phyloP scores from a whole-genome alignment of 2,797 vertebrate species.

The Lepidocolaptes lacrymiger region DNA sequence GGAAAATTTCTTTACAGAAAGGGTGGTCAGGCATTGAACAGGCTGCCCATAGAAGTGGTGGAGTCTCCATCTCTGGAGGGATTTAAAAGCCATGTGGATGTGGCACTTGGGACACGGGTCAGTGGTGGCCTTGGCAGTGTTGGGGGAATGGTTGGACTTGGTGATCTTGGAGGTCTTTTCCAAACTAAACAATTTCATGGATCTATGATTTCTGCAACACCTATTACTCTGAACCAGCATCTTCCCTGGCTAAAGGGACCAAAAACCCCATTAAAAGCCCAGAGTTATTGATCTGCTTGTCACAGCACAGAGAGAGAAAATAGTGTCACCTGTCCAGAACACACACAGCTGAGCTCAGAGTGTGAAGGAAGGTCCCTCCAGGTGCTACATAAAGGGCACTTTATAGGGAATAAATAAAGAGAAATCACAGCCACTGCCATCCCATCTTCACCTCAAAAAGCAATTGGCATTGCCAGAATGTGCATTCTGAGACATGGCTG shows the following conservation, averaged over 20 bases:
- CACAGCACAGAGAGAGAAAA: neutral
- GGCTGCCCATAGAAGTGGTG: neutral
- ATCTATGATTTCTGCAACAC: neutral
- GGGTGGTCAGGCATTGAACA: neutral
- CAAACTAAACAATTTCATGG: neutral
- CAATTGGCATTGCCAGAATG: neutral
- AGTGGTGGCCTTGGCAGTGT: neutral
- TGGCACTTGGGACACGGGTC: neutral
- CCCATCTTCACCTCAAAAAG: neutral
- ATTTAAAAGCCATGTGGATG: neutral
- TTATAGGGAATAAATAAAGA: neutral
- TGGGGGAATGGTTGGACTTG: accelerated
- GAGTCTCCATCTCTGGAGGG: neutral
- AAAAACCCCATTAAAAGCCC: neutral
- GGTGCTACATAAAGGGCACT: neutral
- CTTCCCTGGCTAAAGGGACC: neutral
- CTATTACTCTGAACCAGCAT: neutral
- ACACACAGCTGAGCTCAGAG: neutral
- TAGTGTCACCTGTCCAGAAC: neutral
- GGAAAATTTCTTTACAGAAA: neutral
- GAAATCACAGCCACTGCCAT: neutral
- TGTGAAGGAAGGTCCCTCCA: neutral
- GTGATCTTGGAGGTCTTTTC: neutral
- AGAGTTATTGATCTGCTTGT: neutral
- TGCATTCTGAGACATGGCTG: neutral